Conservation (phyloP, 2,888 invertebrate genomes). For the Tromatobia lineatoria region DNA sequence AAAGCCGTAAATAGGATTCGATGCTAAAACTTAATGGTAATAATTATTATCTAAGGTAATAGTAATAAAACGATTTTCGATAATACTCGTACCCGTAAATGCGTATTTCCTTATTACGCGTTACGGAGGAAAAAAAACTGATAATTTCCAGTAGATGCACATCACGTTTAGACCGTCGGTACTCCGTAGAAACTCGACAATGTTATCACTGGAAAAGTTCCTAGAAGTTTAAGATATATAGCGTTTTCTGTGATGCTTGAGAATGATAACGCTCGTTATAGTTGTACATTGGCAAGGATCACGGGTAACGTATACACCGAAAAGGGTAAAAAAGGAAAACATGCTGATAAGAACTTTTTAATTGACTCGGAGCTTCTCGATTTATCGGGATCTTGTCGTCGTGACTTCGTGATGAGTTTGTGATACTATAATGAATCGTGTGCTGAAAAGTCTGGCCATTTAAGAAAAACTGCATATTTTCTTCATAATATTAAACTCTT, state of each 20-base stretch:
- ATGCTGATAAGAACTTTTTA: slow-evolving; percentile 74
- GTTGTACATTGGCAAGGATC: slow-evolving; percentile 17
- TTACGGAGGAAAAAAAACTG: background rate
- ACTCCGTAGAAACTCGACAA: background rate
- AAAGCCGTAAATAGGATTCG: background rate
- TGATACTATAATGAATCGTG: background rate
- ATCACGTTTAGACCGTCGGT: background rate
- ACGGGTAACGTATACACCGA: background rate
- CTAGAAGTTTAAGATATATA: slow-evolving; percentile 64
- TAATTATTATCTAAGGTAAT: background rate
- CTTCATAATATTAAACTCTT: too few relatives aligned
- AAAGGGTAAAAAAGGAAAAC: background rate
- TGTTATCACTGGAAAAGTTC: slow-evolving; percentile 29
- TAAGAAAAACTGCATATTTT: too few relatives aligned
- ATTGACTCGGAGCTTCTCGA: slow-evolving; percentile 75
- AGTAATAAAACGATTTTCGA: background rate
- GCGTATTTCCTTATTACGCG: background rate
- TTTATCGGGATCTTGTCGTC: slow-evolving; percentile 70
- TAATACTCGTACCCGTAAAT: background rate
- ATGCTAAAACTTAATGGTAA: background rate
- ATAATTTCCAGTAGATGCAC: slow-evolving; percentile 4
- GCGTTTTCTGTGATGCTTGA: background rate
- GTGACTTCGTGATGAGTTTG: background rate
- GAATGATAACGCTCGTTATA: slow-evolving; percentile 45
- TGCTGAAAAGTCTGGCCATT: background rate